Evolutionary conservation across 2,797 vertebrate species (phyloP).

Genomic region (Columba guinea): DNA sequence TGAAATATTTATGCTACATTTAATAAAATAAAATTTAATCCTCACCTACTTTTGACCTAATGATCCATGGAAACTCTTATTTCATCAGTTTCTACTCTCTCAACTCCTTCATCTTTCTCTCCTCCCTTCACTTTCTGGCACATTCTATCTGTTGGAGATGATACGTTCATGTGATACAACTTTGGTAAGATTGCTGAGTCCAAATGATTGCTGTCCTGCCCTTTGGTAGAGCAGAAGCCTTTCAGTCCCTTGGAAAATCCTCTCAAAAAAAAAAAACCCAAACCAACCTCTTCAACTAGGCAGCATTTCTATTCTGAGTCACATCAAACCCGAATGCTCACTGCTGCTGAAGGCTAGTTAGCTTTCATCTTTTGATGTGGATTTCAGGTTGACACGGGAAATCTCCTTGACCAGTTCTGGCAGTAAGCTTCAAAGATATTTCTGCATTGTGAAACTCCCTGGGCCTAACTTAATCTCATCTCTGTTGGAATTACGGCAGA

Average conservation of each 20-base stretch:
- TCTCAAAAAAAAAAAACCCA: neutral
- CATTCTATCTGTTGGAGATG: neutral
- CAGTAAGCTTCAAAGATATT: constrained; percentile 4
- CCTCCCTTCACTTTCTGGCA: neutral
- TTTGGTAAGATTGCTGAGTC: neutral
- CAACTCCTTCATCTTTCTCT: neutral
- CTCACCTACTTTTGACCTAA: neutral
- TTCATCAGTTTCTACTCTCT: neutral
- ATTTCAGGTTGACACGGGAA: constrained; percentile 30
- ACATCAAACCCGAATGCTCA: constrained; percentile 3
- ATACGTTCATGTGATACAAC: neutral
- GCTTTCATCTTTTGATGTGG: constrained; percentile 11
- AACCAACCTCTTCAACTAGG: neutral
- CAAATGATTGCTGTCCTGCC: neutral
- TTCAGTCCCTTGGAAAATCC: neutral
- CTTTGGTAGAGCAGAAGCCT: neutral
- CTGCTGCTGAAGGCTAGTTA: constrained; percentile 18
- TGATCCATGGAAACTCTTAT: neutral
- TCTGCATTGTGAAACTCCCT: neutral
- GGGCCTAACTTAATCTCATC: neutral
- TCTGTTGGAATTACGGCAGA: neutral
- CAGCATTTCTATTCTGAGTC: neutral
- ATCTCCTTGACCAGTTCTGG: constrained; percentile 2
- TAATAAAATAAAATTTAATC: neutral
- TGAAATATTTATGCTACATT: neutral